Evolutionary conservation across 2,797 vertebrate species (phyloP).

Genomic region (Darevskia mixta): DNA sequence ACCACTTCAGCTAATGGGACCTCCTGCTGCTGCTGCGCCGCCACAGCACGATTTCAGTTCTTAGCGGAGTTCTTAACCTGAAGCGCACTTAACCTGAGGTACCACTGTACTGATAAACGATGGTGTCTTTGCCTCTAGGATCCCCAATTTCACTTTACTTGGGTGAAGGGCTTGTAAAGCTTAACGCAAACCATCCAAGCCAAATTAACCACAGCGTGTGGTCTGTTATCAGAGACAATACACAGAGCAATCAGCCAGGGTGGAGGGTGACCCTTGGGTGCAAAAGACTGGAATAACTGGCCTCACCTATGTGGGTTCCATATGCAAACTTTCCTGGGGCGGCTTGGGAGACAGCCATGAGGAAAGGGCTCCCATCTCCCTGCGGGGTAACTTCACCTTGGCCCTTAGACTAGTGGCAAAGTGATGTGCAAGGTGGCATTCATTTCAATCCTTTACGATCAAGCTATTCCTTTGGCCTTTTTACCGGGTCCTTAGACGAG

Average conservation of each 20-base stretch:
- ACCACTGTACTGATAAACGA: not conserved
- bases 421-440: not conserved
- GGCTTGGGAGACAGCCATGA: not conserved
- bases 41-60: too few relatives aligned
- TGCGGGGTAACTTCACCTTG: too few relatives aligned
- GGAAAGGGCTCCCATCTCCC: too few relatives aligned
- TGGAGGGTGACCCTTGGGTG: not conserved
- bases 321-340: not conserved
- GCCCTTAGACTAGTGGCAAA: not conserved
- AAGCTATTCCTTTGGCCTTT: not conserved
- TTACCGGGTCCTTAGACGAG: not conserved
- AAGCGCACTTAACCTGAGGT: too few relatives aligned
- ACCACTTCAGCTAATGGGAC: too few relatives aligned
- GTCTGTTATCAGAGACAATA: constrained; percentile 20
- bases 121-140: not conserved
- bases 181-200: constrained; percentile 29
- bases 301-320: not conserved
- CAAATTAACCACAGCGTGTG: constrained; percentile 50
- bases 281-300: not conserved
- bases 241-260: constrained; percentile 26
- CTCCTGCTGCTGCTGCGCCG: too few relatives aligned
- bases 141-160: not conserved
- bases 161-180: not conserved
- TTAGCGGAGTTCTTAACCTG: too few relatives aligned
- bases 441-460: rapidly evolving